These are phyloP conservation scores for Spinus pinus DNA, from an alignment of 2,797 vertebrate species.

Conservation along the genomic window DNA sequence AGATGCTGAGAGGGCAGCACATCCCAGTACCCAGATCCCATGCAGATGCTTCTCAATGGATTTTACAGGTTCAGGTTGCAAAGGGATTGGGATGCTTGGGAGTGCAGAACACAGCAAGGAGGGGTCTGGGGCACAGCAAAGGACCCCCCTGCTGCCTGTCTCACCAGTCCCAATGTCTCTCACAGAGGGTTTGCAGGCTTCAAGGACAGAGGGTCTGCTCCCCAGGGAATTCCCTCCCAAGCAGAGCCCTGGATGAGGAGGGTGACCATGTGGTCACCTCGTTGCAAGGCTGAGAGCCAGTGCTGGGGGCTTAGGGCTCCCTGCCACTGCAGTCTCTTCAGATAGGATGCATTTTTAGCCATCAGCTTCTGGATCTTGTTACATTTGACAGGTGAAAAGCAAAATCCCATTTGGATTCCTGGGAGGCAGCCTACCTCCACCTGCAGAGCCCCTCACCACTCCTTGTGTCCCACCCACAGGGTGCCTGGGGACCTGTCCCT, in stretches of 20 bases:
- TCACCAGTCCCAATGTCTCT: not conserved
- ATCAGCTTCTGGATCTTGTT: not conserved
- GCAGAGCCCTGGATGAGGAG: not conserved
- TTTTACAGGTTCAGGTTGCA: not conserved
- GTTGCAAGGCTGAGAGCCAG: fast-evolving
- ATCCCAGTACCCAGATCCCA: not conserved
- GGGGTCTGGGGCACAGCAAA: not conserved
- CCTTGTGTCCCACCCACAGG: not conserved
- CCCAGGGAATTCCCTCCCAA: not conserved
- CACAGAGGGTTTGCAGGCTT: not conserved
- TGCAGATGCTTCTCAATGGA: not conserved
- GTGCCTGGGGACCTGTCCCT: not conserved
- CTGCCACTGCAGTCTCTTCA: not conserved
- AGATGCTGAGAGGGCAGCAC: not conserved
- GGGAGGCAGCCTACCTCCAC: not conserved
- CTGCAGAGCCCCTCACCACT: fast-evolving
- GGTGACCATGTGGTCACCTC: not conserved
- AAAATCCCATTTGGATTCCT: not conserved
- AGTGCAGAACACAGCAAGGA: not conserved
- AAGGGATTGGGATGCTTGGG: not conserved
- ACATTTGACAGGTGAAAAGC: not conserved
- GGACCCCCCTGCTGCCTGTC: not conserved
- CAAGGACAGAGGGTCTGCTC: not conserved
- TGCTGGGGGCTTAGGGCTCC: not conserved
- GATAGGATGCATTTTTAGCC: not conserved